Base-by-base conservation (phyloP, 2,888 invertebrate species). In the Chalcosyrphus nemorum region DNA sequence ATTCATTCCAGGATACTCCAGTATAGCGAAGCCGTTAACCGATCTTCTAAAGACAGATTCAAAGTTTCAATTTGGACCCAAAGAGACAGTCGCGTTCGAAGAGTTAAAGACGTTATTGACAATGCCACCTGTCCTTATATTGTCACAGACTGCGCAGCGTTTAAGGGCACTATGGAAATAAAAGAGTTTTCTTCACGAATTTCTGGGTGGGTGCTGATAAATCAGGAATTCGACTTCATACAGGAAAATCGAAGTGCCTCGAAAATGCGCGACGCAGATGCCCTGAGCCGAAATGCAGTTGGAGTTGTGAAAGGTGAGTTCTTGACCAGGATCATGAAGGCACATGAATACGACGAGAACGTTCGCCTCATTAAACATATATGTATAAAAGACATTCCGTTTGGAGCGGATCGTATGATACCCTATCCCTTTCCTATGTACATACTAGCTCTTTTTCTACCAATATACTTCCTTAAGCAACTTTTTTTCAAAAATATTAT, bases 181-280 rank as follows among this genome's bases (percentile, higher is more conserved):
- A 59, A 32, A 6, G 43, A 59, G 13, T 27, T 59, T 27, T 66
- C 50, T 1, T 35, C 63, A 4, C n/a, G 38, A 7, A 66, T 66
- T 0, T 52, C 41, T 1, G 38, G 66, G 2, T 38, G 66, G 38
- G 41, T 29, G 4, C 43, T 45, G 2, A 17, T 38, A 29, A 15
- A 11, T 1, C 29, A 56, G n/a, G 68, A 54, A 4, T 68, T 56
- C 35, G 43, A 68, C 9, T 45, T 15, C 29, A 2, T 11, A 0
- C 11, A 45, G 54, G 68, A 68, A 3, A 27, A 68, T 21, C 5
- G 61, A 2, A 32, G 29, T 6, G 32, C 52, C 0, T 11, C 17
- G 6, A 52, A 29, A 9, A 35, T 66, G 38, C 15, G n/a, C 15
- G 38, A 66, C 15, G 50, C 50, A 15, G 65, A 35, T 21, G 65